Evolutionary conservation across 2,797 vertebrate genomes (phyloP).

Genomic region (Chiroxiphia lanceolata): DNA sequence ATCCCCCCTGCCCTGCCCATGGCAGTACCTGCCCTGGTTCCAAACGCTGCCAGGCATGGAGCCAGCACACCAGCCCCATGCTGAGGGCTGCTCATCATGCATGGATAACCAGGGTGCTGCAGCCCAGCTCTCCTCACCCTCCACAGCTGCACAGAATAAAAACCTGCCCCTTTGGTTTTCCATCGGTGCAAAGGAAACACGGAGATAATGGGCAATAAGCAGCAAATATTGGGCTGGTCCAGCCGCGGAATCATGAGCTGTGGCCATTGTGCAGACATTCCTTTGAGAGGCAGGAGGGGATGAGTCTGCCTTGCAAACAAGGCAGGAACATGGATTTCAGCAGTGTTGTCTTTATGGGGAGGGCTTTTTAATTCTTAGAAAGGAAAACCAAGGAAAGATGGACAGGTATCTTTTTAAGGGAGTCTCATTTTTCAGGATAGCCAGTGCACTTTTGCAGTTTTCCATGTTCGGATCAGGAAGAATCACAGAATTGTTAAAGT

Average conservation of each 20-base stretch:
- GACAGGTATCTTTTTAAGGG: background rate
- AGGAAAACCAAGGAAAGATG: background rate
- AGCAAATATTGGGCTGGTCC: background rate
- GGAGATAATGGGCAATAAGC: background rate
- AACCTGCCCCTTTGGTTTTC: background rate
- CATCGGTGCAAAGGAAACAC: background rate
- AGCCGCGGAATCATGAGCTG: background rate
- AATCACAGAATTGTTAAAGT: background rate
- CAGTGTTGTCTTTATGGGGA: background rate
- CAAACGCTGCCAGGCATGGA: fast-evolving
- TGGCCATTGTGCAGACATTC: background rate
- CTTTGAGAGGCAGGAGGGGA: background rate
- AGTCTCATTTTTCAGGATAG: background rate
- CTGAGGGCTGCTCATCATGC: fast-evolving
- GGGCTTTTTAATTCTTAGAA: background rate
- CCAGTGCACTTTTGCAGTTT: background rate
- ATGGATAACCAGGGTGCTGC: background rate
- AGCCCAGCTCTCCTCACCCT: background rate
- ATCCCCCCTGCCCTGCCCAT: background rate
- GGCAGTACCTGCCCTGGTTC: background rate
- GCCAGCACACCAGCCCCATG: fast-evolving
- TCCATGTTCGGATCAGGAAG: background rate
- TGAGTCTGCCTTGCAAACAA: background rate
- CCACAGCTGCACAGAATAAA: background rate
- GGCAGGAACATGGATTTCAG: background rate